Evolutionary conservation across 2,888 invertebrate genomes (phyloP).

Genomic region (Entomobrya proxima): DNA sequence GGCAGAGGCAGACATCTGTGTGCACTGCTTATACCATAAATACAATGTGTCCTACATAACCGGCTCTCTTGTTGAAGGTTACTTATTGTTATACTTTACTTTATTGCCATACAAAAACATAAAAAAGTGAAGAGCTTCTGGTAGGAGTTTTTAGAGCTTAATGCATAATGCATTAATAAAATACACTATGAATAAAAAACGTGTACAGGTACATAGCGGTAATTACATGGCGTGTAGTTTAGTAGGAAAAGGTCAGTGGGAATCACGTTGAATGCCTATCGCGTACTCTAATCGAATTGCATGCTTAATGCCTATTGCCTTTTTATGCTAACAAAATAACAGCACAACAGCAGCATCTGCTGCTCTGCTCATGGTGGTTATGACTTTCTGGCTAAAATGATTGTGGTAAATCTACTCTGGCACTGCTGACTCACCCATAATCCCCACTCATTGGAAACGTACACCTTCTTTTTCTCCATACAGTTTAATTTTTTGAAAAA

Average conservation of each 20-base stretch:
- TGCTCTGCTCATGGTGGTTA: not conserved
- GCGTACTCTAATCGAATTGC: not conserved
- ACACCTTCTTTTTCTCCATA: slow-evolving; percentile 13
- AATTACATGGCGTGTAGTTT: slow-evolving; percentile 61
- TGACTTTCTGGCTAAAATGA: not conserved
- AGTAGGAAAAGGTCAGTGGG: slow-evolving; percentile 64
- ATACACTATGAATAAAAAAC: not conserved
- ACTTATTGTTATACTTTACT: slow-evolving; percentile 28
- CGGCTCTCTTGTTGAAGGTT: slow-evolving; percentile 57
- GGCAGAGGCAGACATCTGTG: not conserved
- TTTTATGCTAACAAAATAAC: slow-evolving; percentile 25
- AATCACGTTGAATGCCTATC: slow-evolving; percentile 39
- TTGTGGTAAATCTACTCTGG: not conserved
- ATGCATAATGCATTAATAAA: slow-evolving; percentile 42
- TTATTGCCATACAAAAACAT: slow-evolving; percentile 29
- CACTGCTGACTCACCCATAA: slow-evolving; percentile 52
- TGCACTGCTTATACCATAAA: not conserved
- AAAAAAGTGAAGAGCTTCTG: not conserved
- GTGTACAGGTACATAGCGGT: not conserved
- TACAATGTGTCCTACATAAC: slow-evolving; percentile 39
- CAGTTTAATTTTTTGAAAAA: too few relatives aligned
- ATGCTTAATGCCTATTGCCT: slow-evolving; percentile 56
- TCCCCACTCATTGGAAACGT: not conserved
- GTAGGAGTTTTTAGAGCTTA: slow-evolving; percentile 18
- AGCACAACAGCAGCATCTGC: slow-evolving; percentile 16